These are phyloP conservation scores for Agrotis clavis DNA, from an alignment of 2,888 invertebrate species.

Conservation along the genomic window DNA sequence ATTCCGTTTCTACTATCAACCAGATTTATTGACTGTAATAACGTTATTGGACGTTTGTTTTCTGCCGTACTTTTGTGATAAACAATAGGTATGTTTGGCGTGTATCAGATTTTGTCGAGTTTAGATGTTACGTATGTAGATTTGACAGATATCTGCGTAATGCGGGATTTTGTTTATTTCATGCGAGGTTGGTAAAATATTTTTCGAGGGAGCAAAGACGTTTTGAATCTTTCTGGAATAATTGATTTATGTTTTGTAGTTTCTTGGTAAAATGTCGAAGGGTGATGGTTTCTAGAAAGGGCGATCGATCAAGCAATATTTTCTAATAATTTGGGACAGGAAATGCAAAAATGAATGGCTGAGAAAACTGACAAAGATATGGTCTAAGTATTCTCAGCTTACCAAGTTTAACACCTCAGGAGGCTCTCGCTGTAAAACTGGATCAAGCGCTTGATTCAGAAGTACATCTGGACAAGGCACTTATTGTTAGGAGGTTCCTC, in stretches of 20 bases:
- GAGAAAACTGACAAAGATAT: background rate
- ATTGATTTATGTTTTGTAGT: slow-evolving; percentile 24
- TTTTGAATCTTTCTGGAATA: slow-evolving; percentile 23
- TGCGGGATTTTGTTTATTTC: slow-evolving; percentile 47
- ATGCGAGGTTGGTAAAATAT: slow-evolving; percentile 38
- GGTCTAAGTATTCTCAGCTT: background rate
- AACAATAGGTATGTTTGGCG: slow-evolving; percentile 67
- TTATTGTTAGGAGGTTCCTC: too few relatives aligned
- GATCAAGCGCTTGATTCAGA: too few relatives aligned
- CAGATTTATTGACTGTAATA: slow-evolving; percentile 86
- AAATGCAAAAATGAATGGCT: background rate
- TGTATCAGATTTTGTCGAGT: slow-evolving; percentile 63
- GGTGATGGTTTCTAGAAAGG: background rate
- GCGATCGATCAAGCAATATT: background rate
- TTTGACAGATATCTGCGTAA: slow-evolving; percentile 52
- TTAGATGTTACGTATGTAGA: slow-evolving; percentile 60
- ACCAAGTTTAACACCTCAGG: background rate
- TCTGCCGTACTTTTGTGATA: slow-evolving; percentile 59
- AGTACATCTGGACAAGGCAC: too few relatives aligned
- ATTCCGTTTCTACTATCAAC: slow-evolving; percentile 86
- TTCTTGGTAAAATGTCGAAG: background rate
- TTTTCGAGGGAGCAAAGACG: slow-evolving; percentile 34
- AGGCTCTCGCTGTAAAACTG: too few relatives aligned
- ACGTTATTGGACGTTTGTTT: slow-evolving; percentile 66
- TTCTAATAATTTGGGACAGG: too few relatives aligned